A percentile compares a stretch with the other conserved stretches of the same genome.
phyloP scores from a whole-genome alignment of 2,113 vertebrate species.

The Erpornis zantholeuca region DNA sequence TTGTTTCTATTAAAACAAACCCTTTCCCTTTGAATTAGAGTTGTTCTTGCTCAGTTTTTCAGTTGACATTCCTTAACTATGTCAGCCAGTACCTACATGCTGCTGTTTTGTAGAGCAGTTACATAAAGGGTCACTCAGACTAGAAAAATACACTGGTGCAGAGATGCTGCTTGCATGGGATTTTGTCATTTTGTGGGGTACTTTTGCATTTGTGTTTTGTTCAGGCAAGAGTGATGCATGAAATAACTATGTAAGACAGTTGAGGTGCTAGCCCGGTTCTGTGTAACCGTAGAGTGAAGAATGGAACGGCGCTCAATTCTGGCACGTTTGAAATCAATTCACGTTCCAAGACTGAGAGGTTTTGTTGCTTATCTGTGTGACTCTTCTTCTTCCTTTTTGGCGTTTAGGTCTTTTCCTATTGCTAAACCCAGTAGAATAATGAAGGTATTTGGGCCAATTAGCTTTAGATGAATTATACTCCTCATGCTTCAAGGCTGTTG shows the following conservation, averaged over 20 bases:
- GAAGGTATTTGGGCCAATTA: not conserved
- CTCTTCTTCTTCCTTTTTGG: not conserved
- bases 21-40: not conserved
- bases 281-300: not conserved
- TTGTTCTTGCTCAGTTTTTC: not conserved
- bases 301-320: not conserved
- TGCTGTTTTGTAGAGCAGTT: not conserved
- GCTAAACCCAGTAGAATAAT: not conserved
- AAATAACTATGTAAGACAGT: not conserved
- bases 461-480: not conserved
- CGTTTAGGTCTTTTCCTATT: not conserved
- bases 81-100: not conserved
- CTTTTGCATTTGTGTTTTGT: not conserved
- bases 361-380: not conserved
- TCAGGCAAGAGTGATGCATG: not conserved
- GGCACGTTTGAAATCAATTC: not conserved
- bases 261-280: rapidly evolving
- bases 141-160: not conserved
- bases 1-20: not conserved
- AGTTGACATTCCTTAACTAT: not conserved
- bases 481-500: not conserved
- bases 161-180: not conserved
- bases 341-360: not conserved
- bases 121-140: not conserved
- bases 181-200: not conserved